These are phyloP conservation scores for Ridgeia piscesae DNA, from an alignment of 1,140 invertebrate genomes.

Conservation along the genomic window DNA sequence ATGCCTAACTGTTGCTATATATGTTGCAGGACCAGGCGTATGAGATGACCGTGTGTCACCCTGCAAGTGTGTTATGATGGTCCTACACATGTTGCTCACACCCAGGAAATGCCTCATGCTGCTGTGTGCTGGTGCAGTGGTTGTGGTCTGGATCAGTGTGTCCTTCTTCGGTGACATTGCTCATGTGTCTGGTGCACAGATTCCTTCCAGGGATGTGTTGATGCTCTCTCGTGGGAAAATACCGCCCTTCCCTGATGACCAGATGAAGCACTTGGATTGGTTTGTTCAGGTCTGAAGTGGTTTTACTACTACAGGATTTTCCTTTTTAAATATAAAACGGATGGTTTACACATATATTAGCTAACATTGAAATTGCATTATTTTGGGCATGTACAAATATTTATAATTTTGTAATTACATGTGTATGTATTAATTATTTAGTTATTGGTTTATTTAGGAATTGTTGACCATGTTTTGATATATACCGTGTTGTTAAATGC, in stretches of 20 bases:
- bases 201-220: background rate
- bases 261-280: background rate
- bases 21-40: background rate
- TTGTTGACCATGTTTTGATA: too few relatives aligned
- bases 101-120: background rate
- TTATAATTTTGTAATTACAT: too few relatives aligned
- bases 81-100: background rate
- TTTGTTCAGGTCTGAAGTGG: background rate
- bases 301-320: background rate
- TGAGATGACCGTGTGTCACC: background rate
- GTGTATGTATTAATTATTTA: too few relatives aligned
- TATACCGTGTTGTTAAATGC: too few relatives aligned
- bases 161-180: background rate
- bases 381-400: too few relatives aligned
- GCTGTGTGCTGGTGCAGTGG: background rate
- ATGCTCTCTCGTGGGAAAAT: background rate
- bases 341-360: background rate
- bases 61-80: background rate
- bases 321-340: background rate
- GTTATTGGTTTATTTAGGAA: too few relatives aligned
- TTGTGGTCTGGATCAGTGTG: background rate
- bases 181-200: background rate
- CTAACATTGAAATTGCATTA: too few relatives aligned
- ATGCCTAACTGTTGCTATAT: background rate
- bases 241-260: background rate